Percentiles rank a stretch among this genome's conserved stretches.
Evolutionary conservation across 2,113 vertebrate species (phyloP).

Genomic region (Phyllostomus hastatus): DNA sequence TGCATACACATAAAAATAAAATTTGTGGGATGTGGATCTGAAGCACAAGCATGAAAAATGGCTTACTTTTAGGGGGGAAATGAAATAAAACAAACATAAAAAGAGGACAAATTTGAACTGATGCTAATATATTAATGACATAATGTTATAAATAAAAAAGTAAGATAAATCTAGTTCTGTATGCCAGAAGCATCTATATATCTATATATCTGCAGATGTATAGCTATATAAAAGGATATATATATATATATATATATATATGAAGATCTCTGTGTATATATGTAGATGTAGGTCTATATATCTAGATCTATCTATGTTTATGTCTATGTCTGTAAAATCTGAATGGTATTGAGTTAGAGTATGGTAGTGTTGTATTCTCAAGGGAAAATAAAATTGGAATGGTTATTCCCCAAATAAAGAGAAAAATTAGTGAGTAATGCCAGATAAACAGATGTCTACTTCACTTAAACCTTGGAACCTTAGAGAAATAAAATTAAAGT

Average conservation of each 20-base stretch:
- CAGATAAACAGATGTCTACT: not conserved
- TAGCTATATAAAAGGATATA: not conserved
- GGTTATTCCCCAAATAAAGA: not conserved
- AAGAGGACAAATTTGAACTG: not conserved
- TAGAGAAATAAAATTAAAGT: constrained; percentile 21
- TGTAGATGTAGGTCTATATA: not conserved
- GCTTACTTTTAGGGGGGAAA: not conserved
- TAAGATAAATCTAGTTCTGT: not conserved
- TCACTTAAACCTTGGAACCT: not conserved
- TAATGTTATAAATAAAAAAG: not conserved
- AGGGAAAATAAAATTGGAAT: not conserved
- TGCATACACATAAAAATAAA: not conserved
- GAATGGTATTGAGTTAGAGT: not conserved
- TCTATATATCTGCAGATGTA: not conserved
- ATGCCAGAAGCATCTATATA: not conserved
- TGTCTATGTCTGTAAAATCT: not conserved
- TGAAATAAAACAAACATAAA: not conserved
- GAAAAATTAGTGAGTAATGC: not conserved
- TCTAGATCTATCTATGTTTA: not conserved
- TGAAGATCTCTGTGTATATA: not conserved
- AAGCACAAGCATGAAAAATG: not conserved
- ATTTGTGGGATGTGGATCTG: not conserved
- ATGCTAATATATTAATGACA: not conserved
- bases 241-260: not conserved
- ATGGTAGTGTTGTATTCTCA: not conserved